Base-by-base conservation (phyloP, 2,113 vertebrate species). In the Orthonyx spaldingii region DNA sequence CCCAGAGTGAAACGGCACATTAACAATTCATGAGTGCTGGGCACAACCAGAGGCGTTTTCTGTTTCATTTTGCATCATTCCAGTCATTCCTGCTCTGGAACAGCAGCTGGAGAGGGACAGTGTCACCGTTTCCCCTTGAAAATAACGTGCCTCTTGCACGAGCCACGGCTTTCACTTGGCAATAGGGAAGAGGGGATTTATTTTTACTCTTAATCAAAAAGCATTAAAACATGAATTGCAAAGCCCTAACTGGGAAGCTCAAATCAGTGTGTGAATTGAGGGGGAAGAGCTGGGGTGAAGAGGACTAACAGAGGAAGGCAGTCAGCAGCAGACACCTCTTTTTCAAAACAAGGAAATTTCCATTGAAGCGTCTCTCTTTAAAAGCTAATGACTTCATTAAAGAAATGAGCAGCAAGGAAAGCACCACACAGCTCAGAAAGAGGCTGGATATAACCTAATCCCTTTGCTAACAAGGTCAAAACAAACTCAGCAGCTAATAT, bases 401-500 rank as follows among this genome's bases (percentile, higher is more conserved):
- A 65, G 70, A 82, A 53, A 3, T 3, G 28, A 94, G 76, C 89
- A 86, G 47, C 35, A 32, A 84, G 83, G 63, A 86, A 55, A 68
- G 76, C 49, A 86, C 23, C 6, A 22, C 47, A 44, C 3, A 35
- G 82, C 78, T 87, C 82, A 19, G 5, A 33, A 50, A 41, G 64
- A 86, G 50, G 56, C 85, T 82, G 86, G 59, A 66, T 74, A 71
- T 16, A 89, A 78, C 83, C 76, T 66, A 64, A 90, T 46, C 60
- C 81, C 86, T 92, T 68, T 84, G 80, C 78, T 93, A 89, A 89
- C 94, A 96, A 96, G 96, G 92, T 94, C 90, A 92, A 53, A 95
- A 70, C 75, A 93, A 95, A 97, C 80, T 68, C 81, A 81, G 88
- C 80, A 94, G 80, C 49, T 75, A 90, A 94, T 59, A 77, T 24